These are phyloP conservation scores for Ophioninae sp. DNA, from an alignment of 2,888 invertebrate species.

Conservation along the genomic window DNA sequence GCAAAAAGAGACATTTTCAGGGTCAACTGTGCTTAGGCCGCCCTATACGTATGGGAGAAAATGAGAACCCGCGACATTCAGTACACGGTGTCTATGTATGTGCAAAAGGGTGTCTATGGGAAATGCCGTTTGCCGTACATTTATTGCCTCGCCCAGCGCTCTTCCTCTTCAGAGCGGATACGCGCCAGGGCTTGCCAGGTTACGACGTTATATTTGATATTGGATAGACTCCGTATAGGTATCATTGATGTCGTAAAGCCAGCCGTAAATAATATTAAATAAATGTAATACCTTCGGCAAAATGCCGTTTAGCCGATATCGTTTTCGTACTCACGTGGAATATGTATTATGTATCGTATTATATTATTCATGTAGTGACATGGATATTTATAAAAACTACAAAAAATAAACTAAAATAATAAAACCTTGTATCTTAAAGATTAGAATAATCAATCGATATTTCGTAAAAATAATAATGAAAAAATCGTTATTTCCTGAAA, in stretches of 20 bases:
- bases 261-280: constrained; percentile 81
- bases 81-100: constrained; percentile 52
- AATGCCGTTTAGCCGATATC: constrained; percentile 75
- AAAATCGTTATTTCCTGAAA: no score
- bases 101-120: constrained; percentile 75
- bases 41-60: not conserved
- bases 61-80: constrained; percentile 20
- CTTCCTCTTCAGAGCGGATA: constrained; percentile 59
- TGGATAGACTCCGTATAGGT: constrained; percentile 80
- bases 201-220: constrained; percentile 81
- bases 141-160: constrained; percentile 77
- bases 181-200: constrained; percentile 71
- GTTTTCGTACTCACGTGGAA: constrained; percentile 46
- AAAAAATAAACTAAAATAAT: no score
- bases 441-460: no score
- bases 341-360: constrained; percentile 47
- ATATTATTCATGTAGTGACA: constrained; percentile 43
- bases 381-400: constrained; percentile 13
- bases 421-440: no score
- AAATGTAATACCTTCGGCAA: constrained; percentile 79
- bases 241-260: constrained; percentile 80
- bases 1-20: not conserved
- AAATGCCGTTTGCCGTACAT: constrained; percentile 80
- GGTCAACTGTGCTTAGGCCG: not conserved
- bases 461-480: no score